Evolutionary conservation across 2,113 vertebrate species (phyloP).

Genomic region (Azemiops feae): DNA sequence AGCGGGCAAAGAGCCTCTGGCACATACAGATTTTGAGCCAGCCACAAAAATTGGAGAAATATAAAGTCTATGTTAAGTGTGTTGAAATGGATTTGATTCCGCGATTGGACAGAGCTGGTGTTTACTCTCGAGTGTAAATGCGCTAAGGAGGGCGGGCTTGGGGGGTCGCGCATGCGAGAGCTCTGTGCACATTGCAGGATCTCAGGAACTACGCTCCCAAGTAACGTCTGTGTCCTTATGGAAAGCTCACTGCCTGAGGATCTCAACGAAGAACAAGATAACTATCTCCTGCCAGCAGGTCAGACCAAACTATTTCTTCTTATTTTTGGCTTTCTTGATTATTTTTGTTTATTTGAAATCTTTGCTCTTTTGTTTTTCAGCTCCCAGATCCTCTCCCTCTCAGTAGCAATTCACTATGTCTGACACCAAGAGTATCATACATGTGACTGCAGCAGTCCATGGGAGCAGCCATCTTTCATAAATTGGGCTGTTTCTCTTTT

Average conservation of each 20-base stretch:
- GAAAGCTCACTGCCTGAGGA: conserved; percentile 79
- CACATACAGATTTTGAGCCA: conserved; percentile 66
- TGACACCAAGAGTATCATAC: conserved; percentile 74
- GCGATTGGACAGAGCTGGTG: conserved; percentile 76
- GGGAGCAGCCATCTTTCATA: conserved; percentile 75
- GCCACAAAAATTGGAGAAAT: conserved; percentile 66
- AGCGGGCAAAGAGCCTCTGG: conserved; percentile 71
- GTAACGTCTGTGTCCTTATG: conserved; percentile 77
- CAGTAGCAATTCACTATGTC: conserved; percentile 81
- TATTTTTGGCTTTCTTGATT: conserved; percentile 87
- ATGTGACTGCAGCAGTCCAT: conserved; percentile 70
- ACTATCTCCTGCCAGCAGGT: conserved; percentile 95
- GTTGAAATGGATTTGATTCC: conserved; percentile 73
- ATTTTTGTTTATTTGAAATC: conserved; percentile 86
- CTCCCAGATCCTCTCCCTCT: conserved; percentile 83
- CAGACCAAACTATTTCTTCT: conserved; percentile 92
- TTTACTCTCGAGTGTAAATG: conserved; percentile 70
- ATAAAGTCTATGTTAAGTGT: conserved; percentile 71
- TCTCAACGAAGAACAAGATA: conserved; percentile 89
- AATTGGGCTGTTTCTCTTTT: conserved; percentile 66
- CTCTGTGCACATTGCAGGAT: conserved; percentile 99
- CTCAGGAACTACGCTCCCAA: conserved; percentile 80
- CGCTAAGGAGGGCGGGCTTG: conserved; percentile 82
- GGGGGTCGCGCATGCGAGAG: conserved; percentile 93
- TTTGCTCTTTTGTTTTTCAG: conserved; percentile 89